Evolutionary conservation across 2,113 vertebrate genomes (phyloP), one percentile per base, ranked within the genome.

Genomic region (Nipponia nippon): DNA sequence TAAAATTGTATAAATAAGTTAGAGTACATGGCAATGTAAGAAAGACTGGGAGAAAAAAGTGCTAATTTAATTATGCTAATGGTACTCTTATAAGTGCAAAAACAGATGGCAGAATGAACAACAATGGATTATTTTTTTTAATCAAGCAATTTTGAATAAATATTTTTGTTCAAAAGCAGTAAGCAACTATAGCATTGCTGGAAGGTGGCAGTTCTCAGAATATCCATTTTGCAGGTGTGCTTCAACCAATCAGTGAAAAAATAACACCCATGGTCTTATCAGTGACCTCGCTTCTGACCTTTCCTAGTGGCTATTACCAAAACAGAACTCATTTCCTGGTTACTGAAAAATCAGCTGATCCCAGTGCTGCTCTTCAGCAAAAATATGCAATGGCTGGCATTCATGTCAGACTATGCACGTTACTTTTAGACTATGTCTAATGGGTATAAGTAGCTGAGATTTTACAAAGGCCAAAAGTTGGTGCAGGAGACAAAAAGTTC

Each of bases 31-130:
- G 59, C 91, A 96, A 93, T 27, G 42, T 53, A 94, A 69, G 84
- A 83, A 89, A 96, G 90, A 95, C 50, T 81, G 81, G 84, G 67
- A 94, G 36, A 89, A 85, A 91, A 94, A 96, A 66, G 75, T 88
- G 94, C 73, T 98, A 93, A 96, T 92, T 97, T 96, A 97, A 98
- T 97, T 97, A 97, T 96, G 97, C 71, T 96, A 97, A 97, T 95
- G 63, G 75, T 79, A 36, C 79, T 90, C 92, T 90, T 70, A 52
- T 87, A 96, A 97, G 77, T 92, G 76, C 83, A 95, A 97, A 89
- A 93, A 65, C 96, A 98, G 97, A 98, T 96, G 96, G 97, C 63
- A 92, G 34, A 95, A 77, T 47, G 55, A 96, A 95, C 78, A 95
- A 97, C 83, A 96, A 96, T 87, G 77, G 83, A 86, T 78, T 84